These are phyloP conservation scores for Setophaga petechia DNA, from an alignment of 2,113 vertebrate genomes.

Conservation along the genomic window DNA sequence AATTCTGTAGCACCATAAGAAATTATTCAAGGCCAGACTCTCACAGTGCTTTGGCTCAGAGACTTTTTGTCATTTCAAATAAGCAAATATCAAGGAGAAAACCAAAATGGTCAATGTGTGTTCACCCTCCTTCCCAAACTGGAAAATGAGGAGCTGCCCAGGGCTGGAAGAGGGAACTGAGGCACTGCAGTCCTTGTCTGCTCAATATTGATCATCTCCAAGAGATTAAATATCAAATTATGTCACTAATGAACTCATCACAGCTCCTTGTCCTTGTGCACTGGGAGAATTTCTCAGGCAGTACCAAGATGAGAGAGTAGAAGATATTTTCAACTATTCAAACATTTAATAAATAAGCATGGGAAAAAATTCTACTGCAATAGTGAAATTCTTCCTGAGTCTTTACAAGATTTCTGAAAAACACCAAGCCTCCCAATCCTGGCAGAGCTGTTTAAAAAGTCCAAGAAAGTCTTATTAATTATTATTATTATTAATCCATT, in stretches of 20 bases:
- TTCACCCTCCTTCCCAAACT: not conserved
- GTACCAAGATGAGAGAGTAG: not conserved
- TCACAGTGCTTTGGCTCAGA: not conserved
- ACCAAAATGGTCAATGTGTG: fast-evolving
- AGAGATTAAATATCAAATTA: no score
- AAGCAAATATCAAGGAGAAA: not conserved
- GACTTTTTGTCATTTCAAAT: not conserved
- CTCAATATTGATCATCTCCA: no score
- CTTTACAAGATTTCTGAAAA: conserved; percentile 11
- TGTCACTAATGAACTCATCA: no score
- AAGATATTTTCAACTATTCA: conserved; percentile 48
- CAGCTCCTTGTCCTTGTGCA: no score
- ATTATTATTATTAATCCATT: no score
- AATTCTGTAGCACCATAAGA: not conserved
- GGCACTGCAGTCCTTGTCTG: no score
- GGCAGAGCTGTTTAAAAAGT: not conserved
- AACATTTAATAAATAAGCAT: conserved; percentile 45
- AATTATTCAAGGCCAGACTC: not conserved
- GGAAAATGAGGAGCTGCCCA: not conserved
- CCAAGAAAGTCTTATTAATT: no score
- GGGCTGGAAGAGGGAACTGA: not conserved
- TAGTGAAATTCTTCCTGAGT: conserved; percentile 52
- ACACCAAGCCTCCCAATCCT: not conserved
- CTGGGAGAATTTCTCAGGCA: no score
- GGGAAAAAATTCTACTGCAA: not conserved